phyloP scores from a whole-genome alignment of 2,888 invertebrate genomes.

The Zaprionus bogoriensis region DNA sequence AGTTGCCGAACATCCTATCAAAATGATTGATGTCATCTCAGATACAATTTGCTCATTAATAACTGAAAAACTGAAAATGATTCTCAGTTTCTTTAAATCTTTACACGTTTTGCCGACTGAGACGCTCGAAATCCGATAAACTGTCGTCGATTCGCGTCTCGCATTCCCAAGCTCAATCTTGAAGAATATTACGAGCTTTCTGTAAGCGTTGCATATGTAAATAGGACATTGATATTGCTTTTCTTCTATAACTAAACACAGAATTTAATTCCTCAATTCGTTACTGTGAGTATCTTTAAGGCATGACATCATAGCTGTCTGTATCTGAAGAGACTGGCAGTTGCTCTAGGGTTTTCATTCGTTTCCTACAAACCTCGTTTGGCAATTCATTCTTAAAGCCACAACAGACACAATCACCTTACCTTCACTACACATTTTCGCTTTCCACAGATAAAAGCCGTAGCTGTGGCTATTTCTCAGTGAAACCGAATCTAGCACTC shows the following conservation, averaged over 20 bases:
- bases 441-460: constrained; percentile 40
- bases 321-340: not conserved
- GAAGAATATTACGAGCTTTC: not conserved
- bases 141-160: not conserved
- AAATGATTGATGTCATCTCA: constrained; percentile 50
- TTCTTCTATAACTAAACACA: too few relatives aligned
- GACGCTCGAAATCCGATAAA: too few relatives aligned
- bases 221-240: too few relatives aligned
- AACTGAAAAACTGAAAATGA: constrained; percentile 5
- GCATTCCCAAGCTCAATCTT: not conserved
- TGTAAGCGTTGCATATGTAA: too few relatives aligned
- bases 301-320: constrained; percentile 16
- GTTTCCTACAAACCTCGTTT: not conserved
- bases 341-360: not conserved
- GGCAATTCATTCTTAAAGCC: constrained; percentile 11
- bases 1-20: constrained; percentile 11
- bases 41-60: constrained; percentile 21
- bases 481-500: constrained; percentile 41
- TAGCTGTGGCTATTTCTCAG: constrained; percentile 8
- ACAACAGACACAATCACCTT: constrained; percentile 14
- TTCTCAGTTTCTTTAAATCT: not conserved
- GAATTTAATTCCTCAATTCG: not conserved
- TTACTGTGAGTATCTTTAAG: constrained; percentile 14
- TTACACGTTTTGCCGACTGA: not conserved
- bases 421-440: constrained; percentile 38